phyloP scores from a whole-genome alignment of 2,888 invertebrate genomes.

The Sarcophaga carnaria region DNA sequence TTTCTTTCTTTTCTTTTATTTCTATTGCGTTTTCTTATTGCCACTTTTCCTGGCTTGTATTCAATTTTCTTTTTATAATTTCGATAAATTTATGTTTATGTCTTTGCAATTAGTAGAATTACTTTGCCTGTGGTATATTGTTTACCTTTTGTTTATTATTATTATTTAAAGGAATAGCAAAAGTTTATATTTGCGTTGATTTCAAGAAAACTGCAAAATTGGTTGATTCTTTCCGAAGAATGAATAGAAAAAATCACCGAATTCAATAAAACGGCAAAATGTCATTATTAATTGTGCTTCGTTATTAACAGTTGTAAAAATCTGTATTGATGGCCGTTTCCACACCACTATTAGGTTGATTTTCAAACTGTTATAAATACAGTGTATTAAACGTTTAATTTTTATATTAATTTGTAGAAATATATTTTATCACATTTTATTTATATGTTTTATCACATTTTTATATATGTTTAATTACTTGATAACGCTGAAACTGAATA shows the following conservation, averaged over 20 bases:
- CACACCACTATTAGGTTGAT: background rate
- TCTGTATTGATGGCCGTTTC: background rate
- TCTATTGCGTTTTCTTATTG: constrained; percentile 8
- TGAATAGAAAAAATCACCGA: constrained; percentile 67
- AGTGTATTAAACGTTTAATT: background rate
- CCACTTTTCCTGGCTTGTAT: background rate
- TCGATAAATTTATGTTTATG: background rate
- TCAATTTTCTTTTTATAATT: background rate
- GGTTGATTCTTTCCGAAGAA: constrained; percentile 67
- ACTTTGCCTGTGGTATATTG: background rate
- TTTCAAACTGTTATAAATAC: background rate
- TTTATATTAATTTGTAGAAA: no score
- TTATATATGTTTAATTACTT: no score
- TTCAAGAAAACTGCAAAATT: constrained; percentile 65
- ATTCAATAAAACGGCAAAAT: constrained; percentile 67
- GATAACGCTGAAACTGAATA: no score
- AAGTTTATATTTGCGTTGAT: constrained; percentile 32
- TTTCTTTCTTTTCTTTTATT: constrained; percentile 5
- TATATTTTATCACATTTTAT: no score
- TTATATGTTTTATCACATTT: no score
- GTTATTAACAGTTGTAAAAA: constrained; percentile 22
- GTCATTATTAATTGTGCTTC: constrained; percentile 56
- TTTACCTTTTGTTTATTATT: constrained; percentile 57
- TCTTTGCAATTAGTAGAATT: background rate
- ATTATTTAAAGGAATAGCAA: constrained; percentile 37